Percentiles rank a stretch among this genome's conserved stretches.
phyloP scores from a whole-genome alignment of 2,797 vertebrate species.

The Apogon talboti region DNA sequence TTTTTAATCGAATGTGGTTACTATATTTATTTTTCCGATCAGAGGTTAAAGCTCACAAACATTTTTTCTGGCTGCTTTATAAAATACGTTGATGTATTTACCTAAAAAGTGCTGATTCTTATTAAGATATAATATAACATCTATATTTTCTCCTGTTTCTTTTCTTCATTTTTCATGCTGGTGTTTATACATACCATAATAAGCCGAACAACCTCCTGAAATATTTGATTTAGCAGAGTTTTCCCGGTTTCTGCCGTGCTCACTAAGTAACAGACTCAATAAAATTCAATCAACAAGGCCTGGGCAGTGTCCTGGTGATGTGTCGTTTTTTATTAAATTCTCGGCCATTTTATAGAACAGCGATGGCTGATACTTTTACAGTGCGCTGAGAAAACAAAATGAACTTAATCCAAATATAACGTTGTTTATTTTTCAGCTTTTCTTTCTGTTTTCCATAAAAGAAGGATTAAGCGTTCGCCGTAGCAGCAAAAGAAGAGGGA shows the following conservation, averaged over 20 bases:
- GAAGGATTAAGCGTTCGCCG: too few relatives aligned
- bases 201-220: conserved; percentile 24
- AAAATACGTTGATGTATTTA: neutral
- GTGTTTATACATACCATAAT: conserved; percentile 31
- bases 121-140: neutral
- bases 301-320: conserved; percentile 58
- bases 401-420: neutral
- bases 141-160: neutral
- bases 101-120: too few relatives aligned
- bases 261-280: conserved; percentile 53
- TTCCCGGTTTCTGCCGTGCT: conserved; percentile 34
- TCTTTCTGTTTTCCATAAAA: neutral
- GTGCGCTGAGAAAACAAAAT: conserved; percentile 6
- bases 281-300: conserved; percentile 60
- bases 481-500: neutral
- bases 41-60: too few relatives aligned
- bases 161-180: neutral
- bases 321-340: conserved; percentile 45
- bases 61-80: too few relatives aligned
- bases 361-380: neutral
- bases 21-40: neutral
- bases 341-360: conserved; percentile 33
- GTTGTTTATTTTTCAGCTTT: neutral
- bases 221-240: conserved; percentile 28
- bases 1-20: conserved; percentile 1